Evolutionary conservation across 2,797 vertebrate species (phyloP).

Genomic region (Artibeus jamaicensis): DNA sequence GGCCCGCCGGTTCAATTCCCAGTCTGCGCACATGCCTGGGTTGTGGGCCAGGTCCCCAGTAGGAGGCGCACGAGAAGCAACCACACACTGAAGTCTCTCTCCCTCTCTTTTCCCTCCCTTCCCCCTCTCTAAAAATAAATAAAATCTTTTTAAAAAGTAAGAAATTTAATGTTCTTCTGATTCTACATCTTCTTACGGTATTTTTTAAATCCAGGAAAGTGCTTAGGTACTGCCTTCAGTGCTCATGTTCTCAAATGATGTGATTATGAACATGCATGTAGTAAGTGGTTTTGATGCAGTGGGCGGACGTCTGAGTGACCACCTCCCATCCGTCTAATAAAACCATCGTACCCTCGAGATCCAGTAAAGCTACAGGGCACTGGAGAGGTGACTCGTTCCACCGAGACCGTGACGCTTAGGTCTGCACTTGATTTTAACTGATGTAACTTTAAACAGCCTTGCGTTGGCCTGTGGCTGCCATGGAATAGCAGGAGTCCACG

Average conservation of each 20-base stretch:
- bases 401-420: not conserved
- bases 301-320: not conserved
- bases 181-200: not conserved
- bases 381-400: not conserved
- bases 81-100: not conserved
- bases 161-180: not conserved
- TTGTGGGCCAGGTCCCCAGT: no score
- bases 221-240: not conserved
- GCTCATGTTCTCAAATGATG: not conserved
- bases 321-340: not conserved
- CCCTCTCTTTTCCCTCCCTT: not conserved
- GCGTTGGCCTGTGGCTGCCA: not conserved
- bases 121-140: not conserved
- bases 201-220: not conserved
- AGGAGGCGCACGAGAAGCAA: no score
- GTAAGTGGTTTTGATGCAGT: not conserved
- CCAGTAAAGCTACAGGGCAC: rapidly evolving
- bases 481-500: not conserved
- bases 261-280: not conserved
- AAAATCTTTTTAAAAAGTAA: not conserved
- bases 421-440: not conserved
- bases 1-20: no score
- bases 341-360: not conserved
- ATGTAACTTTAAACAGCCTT: not conserved
- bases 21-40: no score